Evolutionary conservation across 2,888 invertebrate genomes (phyloP), one percentile per base, ranked within the genome.

Genomic region (Pomacea canaliculata): DNA sequence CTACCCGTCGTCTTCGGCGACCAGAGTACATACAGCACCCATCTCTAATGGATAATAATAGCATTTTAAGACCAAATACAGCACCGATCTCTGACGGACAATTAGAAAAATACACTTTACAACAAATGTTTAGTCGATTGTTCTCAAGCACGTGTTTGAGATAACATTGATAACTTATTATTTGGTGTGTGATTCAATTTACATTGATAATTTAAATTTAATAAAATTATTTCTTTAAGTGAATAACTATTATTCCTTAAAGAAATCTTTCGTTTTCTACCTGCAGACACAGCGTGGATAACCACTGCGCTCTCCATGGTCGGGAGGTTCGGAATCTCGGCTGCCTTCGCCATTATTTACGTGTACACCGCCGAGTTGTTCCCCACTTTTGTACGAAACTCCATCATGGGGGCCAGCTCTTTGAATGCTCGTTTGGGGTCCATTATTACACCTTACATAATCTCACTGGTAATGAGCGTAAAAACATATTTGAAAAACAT

Each of bases 311-410:
- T 96, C 60, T 95, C 95, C 60, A 94, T 95, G 81, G 89, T 94
- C 66, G 96, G 95, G 0, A 94, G 96, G 80, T 94, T 95, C 87
- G 96, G 96, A 18, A 94, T 95, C 90, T 95, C 95, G 23, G 93
- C 96, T 65, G 93, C 95, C 1, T 97, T 97, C 89, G 95, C 96
- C 3, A 95, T 95, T 2, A 95, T 95, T 8, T 97, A 97, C 89
- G 93, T 97, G 23, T 97, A 95, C 90, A 95, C 95, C 0, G 96
- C 96, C 0, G 97, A 97, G 91, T 90, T 96, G 19, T 97, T 96
- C 89, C 97, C 97, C 0, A 97, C 97, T 0, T 95, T 96, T 2
- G 94, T 96, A 0, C 93, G 97, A 56, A 97, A 96, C 87, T 94
- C 95, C 63, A 96, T 96, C 0, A 94, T 97, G 76, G 97, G 97